These are phyloP conservation scores for Nymphalis urticae DNA, from an alignment of 2,888 invertebrate genomes.

Conservation along the genomic window DNA sequence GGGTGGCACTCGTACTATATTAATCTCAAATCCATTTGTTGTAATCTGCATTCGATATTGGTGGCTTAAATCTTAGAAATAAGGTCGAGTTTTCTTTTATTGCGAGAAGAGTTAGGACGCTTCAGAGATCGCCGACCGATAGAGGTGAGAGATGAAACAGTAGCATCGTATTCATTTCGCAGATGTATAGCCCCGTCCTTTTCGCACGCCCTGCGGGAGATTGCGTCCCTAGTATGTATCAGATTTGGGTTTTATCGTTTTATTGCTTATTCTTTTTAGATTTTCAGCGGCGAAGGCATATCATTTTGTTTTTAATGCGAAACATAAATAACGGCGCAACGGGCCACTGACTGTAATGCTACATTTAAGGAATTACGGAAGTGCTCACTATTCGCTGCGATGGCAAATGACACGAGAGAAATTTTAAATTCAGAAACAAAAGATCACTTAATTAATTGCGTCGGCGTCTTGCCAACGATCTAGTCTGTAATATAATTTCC, in stretches of 20 bases:
- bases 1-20: conserved; percentile 81
- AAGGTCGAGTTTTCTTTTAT: conserved; percentile 69
- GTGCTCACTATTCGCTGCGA: conserved; percentile 63
- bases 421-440: conserved; percentile 40
- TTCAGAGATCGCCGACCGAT: conserved; percentile 77
- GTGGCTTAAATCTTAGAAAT: conserved; percentile 53
- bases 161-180: conserved; percentile 79
- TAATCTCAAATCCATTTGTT: conserved; percentile 82
- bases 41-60: conserved; percentile 73
- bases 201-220: conserved; percentile 74
- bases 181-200: conserved; percentile 70
- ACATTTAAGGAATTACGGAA: conserved; percentile 72
- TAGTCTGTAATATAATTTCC: conserved; percentile 31
- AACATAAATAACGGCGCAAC: conserved; percentile 75
- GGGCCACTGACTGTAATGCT: conserved; percentile 75
- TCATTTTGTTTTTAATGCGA: conserved; percentile 81
- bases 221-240: conserved; percentile 79
- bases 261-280: conserved; percentile 83
- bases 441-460: conserved; percentile 46
- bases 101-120: conserved; percentile 72
- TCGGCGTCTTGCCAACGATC: conserved; percentile 40
- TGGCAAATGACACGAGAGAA: conserved; percentile 40
- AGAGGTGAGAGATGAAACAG: conserved; percentile 83
- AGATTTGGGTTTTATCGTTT: conserved; percentile 82
- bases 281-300: conserved; percentile 81